Evolutionary conservation across 2,888 invertebrate species (phyloP).

Genomic region (Nysson spinosus): DNA sequence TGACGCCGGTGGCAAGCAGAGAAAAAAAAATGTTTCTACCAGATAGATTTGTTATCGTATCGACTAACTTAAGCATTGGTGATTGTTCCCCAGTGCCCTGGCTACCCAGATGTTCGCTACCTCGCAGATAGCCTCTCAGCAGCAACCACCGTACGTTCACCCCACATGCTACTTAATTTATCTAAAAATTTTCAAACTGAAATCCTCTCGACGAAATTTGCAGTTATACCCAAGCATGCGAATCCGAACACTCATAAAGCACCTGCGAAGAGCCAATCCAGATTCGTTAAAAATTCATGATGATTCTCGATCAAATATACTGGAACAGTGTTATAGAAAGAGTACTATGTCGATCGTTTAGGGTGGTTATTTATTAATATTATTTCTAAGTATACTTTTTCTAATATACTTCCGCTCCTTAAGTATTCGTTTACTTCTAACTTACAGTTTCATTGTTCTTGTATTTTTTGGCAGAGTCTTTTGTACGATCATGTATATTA

Average conservation of each 20-base stretch:
- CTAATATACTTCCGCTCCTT: no score
- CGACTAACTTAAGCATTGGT: constrained; percentile 78
- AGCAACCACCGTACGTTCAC: constrained; percentile 94
- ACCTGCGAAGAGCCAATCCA: neutral
- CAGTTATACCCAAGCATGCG: constrained; percentile 73
- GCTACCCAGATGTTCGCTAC: constrained; percentile 97
- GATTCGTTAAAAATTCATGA: no score
- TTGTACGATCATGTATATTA: neutral
- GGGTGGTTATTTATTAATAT: no score
- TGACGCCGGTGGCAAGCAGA: constrained; percentile 41
- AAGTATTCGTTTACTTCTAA: no score
- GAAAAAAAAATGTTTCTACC: constrained; percentile 44
- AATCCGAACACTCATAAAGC: constrained; percentile 27
- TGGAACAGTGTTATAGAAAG: no score
- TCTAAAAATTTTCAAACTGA: constrained; percentile 68
- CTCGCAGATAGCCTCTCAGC: constrained; percentile 94
- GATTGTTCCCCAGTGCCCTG: constrained; percentile 92
- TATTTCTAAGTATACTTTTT: no score
- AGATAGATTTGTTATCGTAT: constrained; percentile 68
- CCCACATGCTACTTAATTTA: constrained; percentile 75
- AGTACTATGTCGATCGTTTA: no score
- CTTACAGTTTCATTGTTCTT: no score
- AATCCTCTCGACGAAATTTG: constrained; percentile 58
- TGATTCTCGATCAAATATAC: no score
- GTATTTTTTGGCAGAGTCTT: constrained; percentile 9